Evolutionary conservation across 2,797 vertebrate species (phyloP).

Genomic region (Smutsia gigantea): DNA sequence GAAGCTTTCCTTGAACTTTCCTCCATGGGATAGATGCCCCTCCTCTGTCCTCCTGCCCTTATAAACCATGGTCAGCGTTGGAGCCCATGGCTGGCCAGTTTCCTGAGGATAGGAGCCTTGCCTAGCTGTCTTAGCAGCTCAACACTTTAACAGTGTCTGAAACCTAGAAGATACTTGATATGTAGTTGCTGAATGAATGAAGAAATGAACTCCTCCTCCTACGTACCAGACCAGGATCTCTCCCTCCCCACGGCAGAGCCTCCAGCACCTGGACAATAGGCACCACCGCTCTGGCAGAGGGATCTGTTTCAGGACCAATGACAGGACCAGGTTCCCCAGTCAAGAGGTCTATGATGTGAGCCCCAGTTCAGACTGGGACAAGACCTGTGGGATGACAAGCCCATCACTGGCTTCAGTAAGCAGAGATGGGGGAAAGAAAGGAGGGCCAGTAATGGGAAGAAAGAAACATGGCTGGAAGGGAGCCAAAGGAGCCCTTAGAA

Average conservation of each 20-base stretch:
- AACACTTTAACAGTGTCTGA: neutral
- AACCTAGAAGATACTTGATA: neutral
- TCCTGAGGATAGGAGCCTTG: neutral
- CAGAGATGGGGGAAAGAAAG: neutral
- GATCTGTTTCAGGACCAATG: constrained; percentile 89
- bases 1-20: neutral
- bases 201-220: neutral
- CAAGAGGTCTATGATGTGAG: constrained; percentile 89
- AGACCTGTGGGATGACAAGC: constrained; percentile 87
- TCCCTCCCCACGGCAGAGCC: constrained; percentile 81
- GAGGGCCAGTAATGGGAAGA: neutral
- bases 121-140: neutral
- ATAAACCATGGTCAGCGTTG: neutral
- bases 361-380: constrained; percentile 90
- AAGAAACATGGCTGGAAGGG: neutral
- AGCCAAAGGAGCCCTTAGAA: neutral
- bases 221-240: constrained; percentile 89
- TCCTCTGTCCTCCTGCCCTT: neutral
- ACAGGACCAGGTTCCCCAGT: constrained; percentile 89
- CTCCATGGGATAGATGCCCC: neutral
- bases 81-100: neutral
- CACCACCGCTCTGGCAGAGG: constrained; percentile 85
- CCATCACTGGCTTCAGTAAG: neutral
- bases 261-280: constrained; percentile 90
- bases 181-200: neutral